These are phyloP conservation scores for Oscheius sp. DNA, from an alignment of 2,888 invertebrate species.

Conservation along the genomic window DNA sequence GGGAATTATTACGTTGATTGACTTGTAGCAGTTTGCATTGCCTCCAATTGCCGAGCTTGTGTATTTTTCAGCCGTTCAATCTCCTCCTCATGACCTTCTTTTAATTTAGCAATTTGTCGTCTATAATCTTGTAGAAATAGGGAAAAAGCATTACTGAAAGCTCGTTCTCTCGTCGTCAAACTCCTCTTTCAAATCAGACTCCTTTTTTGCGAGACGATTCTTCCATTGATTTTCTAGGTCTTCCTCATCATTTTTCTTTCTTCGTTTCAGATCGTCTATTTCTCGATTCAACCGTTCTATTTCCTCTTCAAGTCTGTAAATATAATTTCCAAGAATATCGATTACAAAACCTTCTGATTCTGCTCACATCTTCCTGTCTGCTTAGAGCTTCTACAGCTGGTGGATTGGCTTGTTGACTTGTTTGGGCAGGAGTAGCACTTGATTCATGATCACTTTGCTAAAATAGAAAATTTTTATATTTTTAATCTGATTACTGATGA, in stretches of 20 bases:
- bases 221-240: constrained; percentile 28
- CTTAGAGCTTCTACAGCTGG: neutral
- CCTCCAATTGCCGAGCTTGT: constrained; percentile 47
- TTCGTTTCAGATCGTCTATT: constrained; percentile 27
- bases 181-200: neutral
- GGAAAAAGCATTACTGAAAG: neutral
- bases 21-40: constrained; percentile 36
- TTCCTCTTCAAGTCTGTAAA: constrained; percentile 29
- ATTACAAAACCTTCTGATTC: neutral
- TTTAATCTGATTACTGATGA: neutral
- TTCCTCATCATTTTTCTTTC: constrained; percentile 28
- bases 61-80: constrained; percentile 40
- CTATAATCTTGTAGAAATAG: constrained; percentile 20
- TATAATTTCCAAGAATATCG: neutral
- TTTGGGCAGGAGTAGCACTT: neutral
- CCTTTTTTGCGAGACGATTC: constrained; percentile 14
- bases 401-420: neutral
- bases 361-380: constrained; percentile 3
- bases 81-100: constrained; percentile 46
- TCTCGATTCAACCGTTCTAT: constrained; percentile 23
- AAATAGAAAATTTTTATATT: neutral
- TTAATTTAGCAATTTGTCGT: constrained; percentile 35
- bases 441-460: constrained; percentile 20
- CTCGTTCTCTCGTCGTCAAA: constrained; percentile 10
- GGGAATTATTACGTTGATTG: constrained; percentile 34